Percentiles rank a stretch among this genome's conserved stretches.
These are phyloP conservation scores for Perca flavescens DNA, from an alignment of 2,113 vertebrate genomes.

Conservation along the genomic window DNA sequence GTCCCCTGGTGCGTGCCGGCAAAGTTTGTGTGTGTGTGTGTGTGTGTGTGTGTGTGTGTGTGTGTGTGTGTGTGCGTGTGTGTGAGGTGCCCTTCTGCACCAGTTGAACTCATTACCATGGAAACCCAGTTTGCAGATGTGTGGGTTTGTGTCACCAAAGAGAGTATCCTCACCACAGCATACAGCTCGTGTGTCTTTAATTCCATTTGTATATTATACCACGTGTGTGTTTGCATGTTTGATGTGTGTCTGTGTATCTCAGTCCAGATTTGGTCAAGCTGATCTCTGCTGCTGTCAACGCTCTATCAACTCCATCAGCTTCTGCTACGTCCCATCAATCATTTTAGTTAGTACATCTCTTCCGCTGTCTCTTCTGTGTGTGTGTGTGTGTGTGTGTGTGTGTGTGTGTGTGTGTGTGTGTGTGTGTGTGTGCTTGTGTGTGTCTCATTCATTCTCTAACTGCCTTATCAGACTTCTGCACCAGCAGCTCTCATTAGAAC, in stretches of 20 bases:
- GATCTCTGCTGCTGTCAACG: conserved; percentile 18
- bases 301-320: conserved; percentile 59
- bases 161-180: conserved; percentile 35
- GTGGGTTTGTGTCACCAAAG: conserved; percentile 53
- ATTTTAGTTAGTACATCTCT: conserved; percentile 47
- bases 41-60: conserved; percentile 15
- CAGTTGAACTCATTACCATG: conserved; percentile 81
- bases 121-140: conserved; percentile 66
- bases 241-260: not conserved
- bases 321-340: conserved; percentile 62
- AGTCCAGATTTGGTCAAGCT: conserved; percentile 20
- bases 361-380: conserved; percentile 42
- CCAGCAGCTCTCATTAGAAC: conserved; percentile 86
- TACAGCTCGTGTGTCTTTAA: conserved; percentile 31
- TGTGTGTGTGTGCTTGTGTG: conserved; percentile 39
- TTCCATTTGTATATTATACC: conserved; percentile 9
- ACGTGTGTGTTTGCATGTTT: not conserved
- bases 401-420: conserved; percentile 21
- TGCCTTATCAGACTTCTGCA: conserved; percentile 85
- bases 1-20: conserved; percentile 74
- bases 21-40: conserved; percentile 51
- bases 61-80: conserved; percentile 18
- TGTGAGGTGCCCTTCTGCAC: conserved; percentile 55
- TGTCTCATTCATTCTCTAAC: conserved; percentile 75
- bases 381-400: not conserved